Conservation (phyloP, 1,140 invertebrate genomes). For the Habropoda laboriosa region DNA sequence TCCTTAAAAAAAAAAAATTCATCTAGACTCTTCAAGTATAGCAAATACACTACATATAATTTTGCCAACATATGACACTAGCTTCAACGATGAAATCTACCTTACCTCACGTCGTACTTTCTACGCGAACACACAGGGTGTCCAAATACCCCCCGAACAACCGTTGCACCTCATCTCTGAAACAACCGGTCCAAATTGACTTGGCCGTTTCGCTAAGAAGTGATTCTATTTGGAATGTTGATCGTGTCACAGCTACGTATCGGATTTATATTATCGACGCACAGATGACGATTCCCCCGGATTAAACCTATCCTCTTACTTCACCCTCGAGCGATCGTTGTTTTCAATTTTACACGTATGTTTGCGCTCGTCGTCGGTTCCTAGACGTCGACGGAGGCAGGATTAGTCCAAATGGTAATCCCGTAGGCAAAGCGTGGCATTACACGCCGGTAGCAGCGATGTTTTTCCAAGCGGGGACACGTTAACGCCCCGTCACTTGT, state of each 20-base stretch:
- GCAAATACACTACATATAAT: too few relatives aligned
- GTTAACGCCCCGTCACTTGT: constrained; percentile 78
- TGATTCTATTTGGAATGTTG: too few relatives aligned
- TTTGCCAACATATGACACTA: too few relatives aligned
- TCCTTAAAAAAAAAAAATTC: too few relatives aligned
- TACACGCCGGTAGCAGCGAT: constrained; percentile 66
- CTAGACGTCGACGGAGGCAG: constrained; percentile 48
- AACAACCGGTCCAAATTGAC: too few relatives aligned
- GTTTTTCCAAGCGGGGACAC: constrained; percentile 79
- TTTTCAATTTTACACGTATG: constrained; percentile 69
- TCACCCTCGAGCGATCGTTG: constrained; percentile 30
- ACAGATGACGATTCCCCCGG: constrained; percentile 24
- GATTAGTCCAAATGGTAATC: constrained; percentile 80
- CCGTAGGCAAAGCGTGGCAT: constrained; percentile 76
- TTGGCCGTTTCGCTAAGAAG: too few relatives aligned
- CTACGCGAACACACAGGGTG: too few relatives aligned
- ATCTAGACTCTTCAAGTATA: too few relatives aligned
- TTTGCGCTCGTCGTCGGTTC: constrained; percentile 73
- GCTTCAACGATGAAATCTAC: too few relatives aligned
- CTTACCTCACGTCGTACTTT: too few relatives aligned
- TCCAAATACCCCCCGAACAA: too few relatives aligned
- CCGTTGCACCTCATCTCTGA: too few relatives aligned
- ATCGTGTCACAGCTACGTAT: background rate
- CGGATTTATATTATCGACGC: constrained; percentile 1
- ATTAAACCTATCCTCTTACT: constrained; percentile 49